Evolutionary conservation across 2,113 vertebrate genomes (phyloP).

Genomic region (Furnarius figulus): DNA sequence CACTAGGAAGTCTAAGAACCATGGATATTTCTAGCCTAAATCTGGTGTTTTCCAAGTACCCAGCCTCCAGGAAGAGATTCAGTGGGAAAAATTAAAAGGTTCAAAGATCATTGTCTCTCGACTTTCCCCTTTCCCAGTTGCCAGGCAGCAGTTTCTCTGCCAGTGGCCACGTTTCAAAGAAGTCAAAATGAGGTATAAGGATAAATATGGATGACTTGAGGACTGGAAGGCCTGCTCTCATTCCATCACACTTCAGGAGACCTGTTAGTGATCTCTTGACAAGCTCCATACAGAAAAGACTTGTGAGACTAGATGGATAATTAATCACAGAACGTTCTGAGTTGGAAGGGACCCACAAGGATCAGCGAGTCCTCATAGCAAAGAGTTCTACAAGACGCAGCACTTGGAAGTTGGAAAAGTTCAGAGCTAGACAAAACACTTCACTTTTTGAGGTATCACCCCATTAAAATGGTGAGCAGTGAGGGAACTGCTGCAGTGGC

Average conservation of each 20-base stretch:
- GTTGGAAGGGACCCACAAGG: background rate
- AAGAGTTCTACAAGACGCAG: background rate
- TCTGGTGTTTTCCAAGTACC: background rate
- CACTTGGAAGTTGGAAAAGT: background rate
- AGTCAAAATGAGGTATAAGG: background rate
- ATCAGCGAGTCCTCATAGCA: background rate
- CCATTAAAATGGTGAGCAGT: background rate
- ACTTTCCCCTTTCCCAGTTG: background rate
- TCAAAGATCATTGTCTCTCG: background rate
- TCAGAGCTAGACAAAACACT: background rate
- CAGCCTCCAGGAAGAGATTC: background rate
- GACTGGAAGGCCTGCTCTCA: background rate
- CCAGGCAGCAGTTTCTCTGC: background rate
- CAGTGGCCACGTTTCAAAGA: background rate
- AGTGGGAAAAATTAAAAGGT: background rate
- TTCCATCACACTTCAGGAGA: background rate
- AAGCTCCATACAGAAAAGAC: background rate
- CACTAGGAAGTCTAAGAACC: background rate
- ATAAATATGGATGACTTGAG: background rate
- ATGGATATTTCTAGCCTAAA: background rate
- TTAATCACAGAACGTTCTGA: background rate
- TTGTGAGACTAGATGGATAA: background rate
- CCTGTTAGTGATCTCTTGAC: background rate
- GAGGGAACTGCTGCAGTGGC: background rate
- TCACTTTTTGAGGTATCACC: background rate